Percentiles rank a stretch among this genome's conserved stretches.
Conservation (phyloP, 2,113 vertebrate genomes). For the Danio rerio region DNA sequence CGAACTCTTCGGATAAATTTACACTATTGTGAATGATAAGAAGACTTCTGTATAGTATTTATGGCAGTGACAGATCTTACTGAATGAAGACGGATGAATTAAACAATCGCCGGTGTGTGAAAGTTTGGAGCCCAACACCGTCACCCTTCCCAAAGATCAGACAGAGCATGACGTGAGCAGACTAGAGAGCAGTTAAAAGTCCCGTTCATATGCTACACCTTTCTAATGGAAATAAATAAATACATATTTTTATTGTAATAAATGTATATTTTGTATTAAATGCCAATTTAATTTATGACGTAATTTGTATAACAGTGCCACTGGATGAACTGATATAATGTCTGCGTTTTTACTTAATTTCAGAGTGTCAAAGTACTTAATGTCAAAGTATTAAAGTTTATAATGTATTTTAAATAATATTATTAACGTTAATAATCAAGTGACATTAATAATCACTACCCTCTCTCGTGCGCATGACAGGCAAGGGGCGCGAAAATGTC, state of each 20-base stretch:
- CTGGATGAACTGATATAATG: too few species aligned
- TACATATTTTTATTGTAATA: background rate
- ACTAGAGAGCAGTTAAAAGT: constrained; percentile 7
- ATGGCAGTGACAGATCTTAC: background rate
- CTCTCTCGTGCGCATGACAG: too few species aligned
- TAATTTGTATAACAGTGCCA: too few species aligned
- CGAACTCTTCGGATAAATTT: background rate
- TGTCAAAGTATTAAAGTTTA: too few species aligned
- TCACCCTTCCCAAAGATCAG: constrained; percentile 45
- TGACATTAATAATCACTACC: too few species aligned
- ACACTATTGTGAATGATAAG: background rate
- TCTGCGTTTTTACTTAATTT: too few species aligned
- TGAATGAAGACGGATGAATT: background rate
- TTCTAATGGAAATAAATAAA: background rate
- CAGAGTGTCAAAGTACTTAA: too few species aligned
- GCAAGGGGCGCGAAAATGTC: background rate
- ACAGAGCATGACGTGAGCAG: constrained; percentile 28
- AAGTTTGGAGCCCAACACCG: constrained; percentile 22
- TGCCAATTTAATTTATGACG: too few species aligned
- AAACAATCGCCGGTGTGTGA: constrained; percentile 42
- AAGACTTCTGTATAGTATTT: background rate
- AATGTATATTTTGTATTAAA: too few species aligned
- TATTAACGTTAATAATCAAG: too few species aligned
- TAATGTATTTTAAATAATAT: too few species aligned
- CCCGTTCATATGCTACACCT: background rate